Evolutionary conservation across 2,797 vertebrate genomes (phyloP), one percentile per base, ranked within the genome.

Genomic region (Pipistrellus pipistrellus): DNA sequence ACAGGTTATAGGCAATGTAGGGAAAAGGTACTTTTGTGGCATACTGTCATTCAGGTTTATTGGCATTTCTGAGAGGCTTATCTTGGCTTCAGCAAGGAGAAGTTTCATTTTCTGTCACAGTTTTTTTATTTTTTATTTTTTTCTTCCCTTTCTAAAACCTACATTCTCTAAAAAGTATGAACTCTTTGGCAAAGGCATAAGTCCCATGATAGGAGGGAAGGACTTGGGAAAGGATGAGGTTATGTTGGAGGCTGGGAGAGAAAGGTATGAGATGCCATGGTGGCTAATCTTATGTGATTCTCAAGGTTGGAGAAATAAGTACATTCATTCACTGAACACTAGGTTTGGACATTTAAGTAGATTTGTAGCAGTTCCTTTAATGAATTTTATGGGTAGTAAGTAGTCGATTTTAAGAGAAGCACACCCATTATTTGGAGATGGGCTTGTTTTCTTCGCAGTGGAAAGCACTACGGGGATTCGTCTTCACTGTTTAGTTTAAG

Each of bases 341-440:
- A 46, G n/a, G 17, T 88, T 80, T 91, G 57, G 18, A 51, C 51
- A n/a, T 82, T 76, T 10, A 76, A 35, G 30, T 27, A 55, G n/a
- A n/a, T 53, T 53, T 55, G 4, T 41, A 38, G 32, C 27, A 44
- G 23, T 32, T 57, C 25, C 72, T 91, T 88, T 64, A 78, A 13
- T 7, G 53, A 88, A 57, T 88, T 91, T 25, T 48, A 15, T 21
- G 62, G 3, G 23, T 62, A 89, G n/a, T n/a, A 64, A 88, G 78
- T 38, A 83, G 75, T 82, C 25, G 23, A n/a, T 82, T 82, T 82
- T 85, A 71, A 38, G 57, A 84, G 64, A 92, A 92, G 59, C 35
- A 72, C 1, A n/a, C 17, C 14, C 46, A 48, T 72, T 91, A 88
- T 71, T 83, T 78, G 44, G n/a, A 85, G 12, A 66, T 85, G 80